A percentile compares a stretch with the other conserved stretches of the same genome.
phyloP scores from a whole-genome alignment of 2,113 vertebrate species.

The Aldabrachelys gigantea region DNA sequence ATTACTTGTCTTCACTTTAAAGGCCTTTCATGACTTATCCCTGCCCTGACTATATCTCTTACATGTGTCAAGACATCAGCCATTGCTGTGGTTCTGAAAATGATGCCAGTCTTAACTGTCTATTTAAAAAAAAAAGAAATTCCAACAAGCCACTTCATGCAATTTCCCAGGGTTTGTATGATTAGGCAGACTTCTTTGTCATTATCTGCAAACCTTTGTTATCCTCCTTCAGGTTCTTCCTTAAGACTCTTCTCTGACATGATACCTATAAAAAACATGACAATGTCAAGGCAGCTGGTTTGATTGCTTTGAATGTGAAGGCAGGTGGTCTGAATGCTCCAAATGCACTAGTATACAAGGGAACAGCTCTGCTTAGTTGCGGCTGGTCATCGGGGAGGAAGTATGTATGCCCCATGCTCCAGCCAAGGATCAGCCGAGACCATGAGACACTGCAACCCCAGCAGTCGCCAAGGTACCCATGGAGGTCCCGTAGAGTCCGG shows the following conservation, averaged over 20 bases:
- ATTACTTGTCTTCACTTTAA: not conserved
- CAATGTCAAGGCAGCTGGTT: not conserved
- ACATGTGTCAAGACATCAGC: not conserved
- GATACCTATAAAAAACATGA: not conserved
- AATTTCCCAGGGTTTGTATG: not conserved
- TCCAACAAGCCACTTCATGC: not conserved
- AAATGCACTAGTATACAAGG: no score
- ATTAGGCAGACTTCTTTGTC: not conserved
- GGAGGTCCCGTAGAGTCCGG: no score
- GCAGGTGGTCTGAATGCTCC: not conserved
- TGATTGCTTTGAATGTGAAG: not conserved
- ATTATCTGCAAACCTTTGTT: not conserved
- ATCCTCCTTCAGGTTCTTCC: not conserved
- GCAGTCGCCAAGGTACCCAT: no score
- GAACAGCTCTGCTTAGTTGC: no score
- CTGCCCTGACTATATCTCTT: not conserved
- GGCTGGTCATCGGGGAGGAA: no score
- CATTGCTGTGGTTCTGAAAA: not conserved
- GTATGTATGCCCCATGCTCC: no score
- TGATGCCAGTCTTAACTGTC: not conserved
- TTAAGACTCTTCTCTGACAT: not conserved
- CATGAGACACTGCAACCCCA: no score
- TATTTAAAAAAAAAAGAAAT: not conserved
- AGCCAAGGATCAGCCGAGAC: no score
- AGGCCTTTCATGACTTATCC: not conserved